Evolutionary conservation across 2,797 vertebrate species (phyloP).

Genomic region (Micromesistius poutassou): DNA sequence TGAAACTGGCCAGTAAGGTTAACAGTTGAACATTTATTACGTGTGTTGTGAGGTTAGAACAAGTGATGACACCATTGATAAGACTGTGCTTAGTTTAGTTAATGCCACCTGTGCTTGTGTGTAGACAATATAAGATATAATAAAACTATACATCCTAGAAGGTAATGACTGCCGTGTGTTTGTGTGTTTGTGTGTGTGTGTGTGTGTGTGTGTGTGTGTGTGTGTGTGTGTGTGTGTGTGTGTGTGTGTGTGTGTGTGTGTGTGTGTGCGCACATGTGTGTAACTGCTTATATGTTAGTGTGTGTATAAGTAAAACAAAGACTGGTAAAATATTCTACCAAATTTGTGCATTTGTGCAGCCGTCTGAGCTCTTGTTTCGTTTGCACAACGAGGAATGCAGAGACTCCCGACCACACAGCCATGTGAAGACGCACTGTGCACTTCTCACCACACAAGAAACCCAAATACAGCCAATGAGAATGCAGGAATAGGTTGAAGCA

Average conservation of each 20-base stretch:
- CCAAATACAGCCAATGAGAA: conserved; percentile 59
- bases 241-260: neutral
- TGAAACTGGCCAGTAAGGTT: neutral
- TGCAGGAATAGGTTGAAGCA: neutral
- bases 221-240: conserved; percentile 4
- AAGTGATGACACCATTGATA: neutral
- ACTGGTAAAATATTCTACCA: neutral
- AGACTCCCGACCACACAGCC: conserved; percentile 24
- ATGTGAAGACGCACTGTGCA: conserved; percentile 33
- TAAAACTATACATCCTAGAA: neutral
- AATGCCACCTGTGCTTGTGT: neutral
- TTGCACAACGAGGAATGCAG: conserved; percentile 41
- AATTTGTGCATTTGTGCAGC: conserved; percentile 5
- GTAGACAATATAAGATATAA: neutral
- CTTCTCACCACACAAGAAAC: conserved; percentile 39
- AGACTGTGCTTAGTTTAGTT: neutral
- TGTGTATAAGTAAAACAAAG: neutral
- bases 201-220: neutral
- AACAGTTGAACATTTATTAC: neutral
- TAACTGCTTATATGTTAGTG: neutral
- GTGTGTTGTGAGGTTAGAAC: neutral
- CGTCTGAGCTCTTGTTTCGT: conserved; percentile 13
- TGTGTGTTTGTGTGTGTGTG: neutral
- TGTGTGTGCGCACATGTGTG: neutral
- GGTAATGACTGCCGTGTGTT: neutral